These are phyloP conservation scores for Philypnodon macrostomus DNA, from an alignment of 2,797 vertebrate species.

Conservation along the genomic window DNA sequence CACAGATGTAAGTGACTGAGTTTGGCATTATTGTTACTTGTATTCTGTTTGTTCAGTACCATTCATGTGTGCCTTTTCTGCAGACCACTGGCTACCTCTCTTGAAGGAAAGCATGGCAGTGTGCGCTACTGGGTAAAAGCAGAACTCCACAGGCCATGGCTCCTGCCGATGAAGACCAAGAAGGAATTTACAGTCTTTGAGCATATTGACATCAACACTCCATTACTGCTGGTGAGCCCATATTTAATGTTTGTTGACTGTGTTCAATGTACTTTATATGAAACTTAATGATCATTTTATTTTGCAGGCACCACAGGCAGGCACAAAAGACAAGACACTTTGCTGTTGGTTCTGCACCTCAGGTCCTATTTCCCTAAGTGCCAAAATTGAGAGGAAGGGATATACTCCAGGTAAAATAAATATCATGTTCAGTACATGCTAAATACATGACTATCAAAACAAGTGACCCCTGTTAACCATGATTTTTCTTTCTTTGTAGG, in stretches of 20 bases:
- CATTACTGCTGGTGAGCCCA: conserved; percentile 93
- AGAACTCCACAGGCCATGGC: conserved; percentile 97
- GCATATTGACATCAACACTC: conserved; percentile 99
- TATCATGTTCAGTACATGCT: conserved; percentile 2
- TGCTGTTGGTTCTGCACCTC: conserved; percentile 99
- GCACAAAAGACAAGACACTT: conserved; percentile 98
- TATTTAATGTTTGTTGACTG: too few relatives aligned
- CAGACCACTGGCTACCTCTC: conserved; percentile 99
- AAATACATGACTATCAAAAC: too few relatives aligned
- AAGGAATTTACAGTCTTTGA: conserved; percentile 99
- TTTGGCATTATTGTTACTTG: too few relatives aligned
- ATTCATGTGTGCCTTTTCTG: conserved; percentile 7
- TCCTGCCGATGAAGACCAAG: conserved; percentile 99
- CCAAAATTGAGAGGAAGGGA: conserved; percentile 99
- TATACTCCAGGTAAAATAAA: conserved; percentile 96
- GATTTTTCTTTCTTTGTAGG: conserved; percentile 64
- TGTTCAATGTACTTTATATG: too few relatives aligned
- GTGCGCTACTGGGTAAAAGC: conserved; percentile 99
- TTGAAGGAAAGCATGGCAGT: conserved; percentile 99
- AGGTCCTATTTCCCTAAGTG: conserved; percentile 99
- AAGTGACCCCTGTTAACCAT: background rate
- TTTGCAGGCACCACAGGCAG: conserved; percentile 94
- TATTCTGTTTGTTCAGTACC: conserved; percentile 4
- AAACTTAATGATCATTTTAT: too few relatives aligned
- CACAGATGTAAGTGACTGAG: conserved; percentile 94